Conservation (phyloP, 1,140 invertebrate genomes). For the Drosophila triauraria region DNA sequence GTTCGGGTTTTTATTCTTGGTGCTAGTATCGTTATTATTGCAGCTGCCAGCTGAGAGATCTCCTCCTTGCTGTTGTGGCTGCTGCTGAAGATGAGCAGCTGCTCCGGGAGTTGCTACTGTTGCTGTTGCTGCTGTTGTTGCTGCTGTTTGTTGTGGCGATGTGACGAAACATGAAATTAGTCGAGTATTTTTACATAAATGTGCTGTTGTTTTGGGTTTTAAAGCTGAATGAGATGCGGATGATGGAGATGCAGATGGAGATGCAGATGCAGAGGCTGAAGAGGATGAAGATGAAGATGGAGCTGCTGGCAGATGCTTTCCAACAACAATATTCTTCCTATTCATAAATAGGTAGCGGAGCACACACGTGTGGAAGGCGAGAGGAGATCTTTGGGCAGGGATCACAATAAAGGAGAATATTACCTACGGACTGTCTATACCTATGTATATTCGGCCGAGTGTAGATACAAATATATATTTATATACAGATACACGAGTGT, state of each 20-base stretch:
- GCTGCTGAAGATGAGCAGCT: slow-evolving; percentile 14
- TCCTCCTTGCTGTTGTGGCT: slow-evolving; percentile 10
- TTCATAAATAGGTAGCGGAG: slow-evolving; percentile 41
- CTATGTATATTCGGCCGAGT: neutral
- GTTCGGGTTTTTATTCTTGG: slow-evolving; percentile 11
- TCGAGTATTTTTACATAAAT: slow-evolving; percentile 60
- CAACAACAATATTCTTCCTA: slow-evolving; percentile 49
- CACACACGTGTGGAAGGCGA: slow-evolving; percentile 6
- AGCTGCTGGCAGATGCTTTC: slow-evolving; percentile 38
- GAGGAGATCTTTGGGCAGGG: slow-evolving; percentile 1
- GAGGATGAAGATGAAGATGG: slow-evolving; percentile 29
- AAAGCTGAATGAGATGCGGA: slow-evolving; percentile 25
- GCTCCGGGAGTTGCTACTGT: slow-evolving; percentile 13
- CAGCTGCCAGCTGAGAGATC: slow-evolving; percentile 6
- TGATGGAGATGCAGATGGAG: neutral
- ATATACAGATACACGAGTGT: neutral
- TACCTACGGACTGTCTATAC: slow-evolving; percentile 9
- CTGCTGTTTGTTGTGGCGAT: slow-evolving; percentile 25
- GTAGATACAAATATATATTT: slow-evolving; percentile 27
- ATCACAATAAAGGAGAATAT: slow-evolving; percentile 10
- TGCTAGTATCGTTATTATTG: slow-evolving; percentile 13
- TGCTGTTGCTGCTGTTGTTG: slow-evolving; percentile 8
- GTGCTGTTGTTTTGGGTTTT: slow-evolving; percentile 54
- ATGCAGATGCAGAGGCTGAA: slow-evolving; percentile 9
- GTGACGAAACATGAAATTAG: slow-evolving; percentile 70